phyloP scores from a whole-genome alignment of 2,797 vertebrate species.

The Sarcoramphus papa region DNA sequence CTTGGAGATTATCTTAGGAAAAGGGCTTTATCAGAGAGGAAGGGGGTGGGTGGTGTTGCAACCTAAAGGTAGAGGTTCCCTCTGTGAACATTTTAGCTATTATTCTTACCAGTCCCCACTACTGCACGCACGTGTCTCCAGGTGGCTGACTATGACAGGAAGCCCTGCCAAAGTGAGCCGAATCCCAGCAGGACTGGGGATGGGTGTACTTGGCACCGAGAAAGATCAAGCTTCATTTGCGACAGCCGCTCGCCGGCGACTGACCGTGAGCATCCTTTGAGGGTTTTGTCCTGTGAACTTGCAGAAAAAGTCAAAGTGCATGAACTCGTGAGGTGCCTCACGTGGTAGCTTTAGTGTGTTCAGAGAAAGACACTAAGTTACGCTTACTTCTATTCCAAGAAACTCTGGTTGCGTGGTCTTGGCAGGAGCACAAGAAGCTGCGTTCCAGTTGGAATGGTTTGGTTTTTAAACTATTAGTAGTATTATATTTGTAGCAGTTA shows the following conservation, averaged over 20 bases:
- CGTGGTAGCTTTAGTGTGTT: fast-evolving
- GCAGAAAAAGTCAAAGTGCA: not conserved
- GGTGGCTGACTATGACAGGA: not conserved
- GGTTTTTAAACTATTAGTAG: not conserved
- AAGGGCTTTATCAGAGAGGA: not conserved
- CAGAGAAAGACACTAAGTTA: not conserved
- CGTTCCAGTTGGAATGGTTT: not conserved
- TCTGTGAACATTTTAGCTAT: not conserved
- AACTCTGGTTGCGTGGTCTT: not conserved
- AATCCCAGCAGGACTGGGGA: not conserved
- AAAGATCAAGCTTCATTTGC: not conserved
- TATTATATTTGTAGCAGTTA: not conserved
- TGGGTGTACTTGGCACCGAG: not conserved
- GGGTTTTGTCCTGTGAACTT: not conserved
- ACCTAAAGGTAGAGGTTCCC: not conserved
- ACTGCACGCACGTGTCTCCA: fast-evolving
- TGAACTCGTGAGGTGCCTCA: not conserved
- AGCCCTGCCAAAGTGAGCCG: not conserved
- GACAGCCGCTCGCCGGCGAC: not conserved
- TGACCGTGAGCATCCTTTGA: not conserved
- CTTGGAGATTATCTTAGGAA: not conserved
- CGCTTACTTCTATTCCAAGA: not conserved
- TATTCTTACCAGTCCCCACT: not conserved
- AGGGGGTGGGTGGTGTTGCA: not conserved
- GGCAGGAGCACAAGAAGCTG: not conserved